Percentiles rank a stretch among this genome's conserved stretches.
Evolutionary conservation across 1,140 invertebrate genomes (phyloP).

Genomic region (Leptopilina clavipes): DNA sequence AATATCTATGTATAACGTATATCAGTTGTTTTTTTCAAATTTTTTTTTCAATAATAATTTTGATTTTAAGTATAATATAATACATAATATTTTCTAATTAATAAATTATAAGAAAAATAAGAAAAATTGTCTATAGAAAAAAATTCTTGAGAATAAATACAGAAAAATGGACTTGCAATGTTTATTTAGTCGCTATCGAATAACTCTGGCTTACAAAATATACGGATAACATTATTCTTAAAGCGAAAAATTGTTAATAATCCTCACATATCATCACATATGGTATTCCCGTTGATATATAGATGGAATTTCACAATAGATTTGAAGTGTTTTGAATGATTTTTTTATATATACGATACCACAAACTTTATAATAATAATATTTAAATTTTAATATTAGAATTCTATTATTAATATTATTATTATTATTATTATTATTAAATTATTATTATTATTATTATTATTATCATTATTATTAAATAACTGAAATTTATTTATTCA

Average conservation of each 20-base stretch:
- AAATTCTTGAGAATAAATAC: slow-evolving; percentile 33
- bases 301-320: not conserved
- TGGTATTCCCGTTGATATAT: not conserved
- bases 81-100: too few species aligned
- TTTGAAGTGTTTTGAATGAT: not conserved
- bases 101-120: not conserved
- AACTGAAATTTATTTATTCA: too few species aligned
- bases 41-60: not conserved
- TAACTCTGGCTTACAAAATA: slow-evolving; percentile 69
- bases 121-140: not conserved
- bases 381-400: too few species aligned
- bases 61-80: too few species aligned
- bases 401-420: too few species aligned
- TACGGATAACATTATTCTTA: slow-evolving; percentile 66
- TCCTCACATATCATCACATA: slow-evolving; percentile 16
- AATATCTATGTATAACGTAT: not conserved
- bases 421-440: too few species aligned
- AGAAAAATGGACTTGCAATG: slow-evolving; percentile 48
- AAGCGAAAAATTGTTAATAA: slow-evolving; percentile 59
- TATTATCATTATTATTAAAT: too few species aligned
- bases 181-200: slow-evolving; percentile 60
- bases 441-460: too few species aligned
- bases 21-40: not conserved
- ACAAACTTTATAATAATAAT: too few species aligned
- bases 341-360: not conserved